Evolutionary conservation across 2,888 invertebrate genomes (phyloP), one percentile per base, ranked within the genome.

Genomic region (Drosophila testacea): DNA sequence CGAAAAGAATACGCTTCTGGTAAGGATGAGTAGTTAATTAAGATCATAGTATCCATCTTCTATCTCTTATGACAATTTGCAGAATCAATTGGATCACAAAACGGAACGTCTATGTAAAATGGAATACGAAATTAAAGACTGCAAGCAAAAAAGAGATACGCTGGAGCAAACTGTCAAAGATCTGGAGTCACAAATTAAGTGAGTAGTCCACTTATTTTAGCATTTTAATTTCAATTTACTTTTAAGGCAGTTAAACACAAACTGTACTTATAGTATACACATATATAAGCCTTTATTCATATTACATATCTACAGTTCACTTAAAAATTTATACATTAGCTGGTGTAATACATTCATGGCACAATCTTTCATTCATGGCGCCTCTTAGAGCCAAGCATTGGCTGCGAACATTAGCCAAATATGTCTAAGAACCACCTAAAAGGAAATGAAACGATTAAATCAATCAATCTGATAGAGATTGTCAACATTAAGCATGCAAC

Each of bases 21-120:
- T 95, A 92, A 69, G 72, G 30, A 36, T n/a, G 1, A 0, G 6
- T 1, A 1, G 27, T 0, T 13, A 4, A 6, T 4, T 6, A 0
- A 4, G 44, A 44, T 44, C 11, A 6, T 1, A 44, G 2, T 44
- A 27, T 5, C 22, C 10, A 6, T 42, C 9, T 22, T 10, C 22
- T 3, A 16, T 4, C 9, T 16, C 4, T 5, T 38, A 6, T 11
- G 6, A 13, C 30, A 44, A 6, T 50, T 34, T 70, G 41, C 6
- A 93, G 92, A 94, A 95, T 89, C 95, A 95, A 77, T 90, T 96
- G 73, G 96, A 96, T 89, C 94, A 94, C 63, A 96, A 96, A 92
- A 95, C 96, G 13, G 96, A 96, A 91, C 94, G 93, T 82, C 93
- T 95, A 16, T 94, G 94, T 77, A 92, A 93, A 63, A 87, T 96